Base-by-base conservation (phyloP, 2,113 vertebrate species). In the Chaetura pelagica region DNA sequence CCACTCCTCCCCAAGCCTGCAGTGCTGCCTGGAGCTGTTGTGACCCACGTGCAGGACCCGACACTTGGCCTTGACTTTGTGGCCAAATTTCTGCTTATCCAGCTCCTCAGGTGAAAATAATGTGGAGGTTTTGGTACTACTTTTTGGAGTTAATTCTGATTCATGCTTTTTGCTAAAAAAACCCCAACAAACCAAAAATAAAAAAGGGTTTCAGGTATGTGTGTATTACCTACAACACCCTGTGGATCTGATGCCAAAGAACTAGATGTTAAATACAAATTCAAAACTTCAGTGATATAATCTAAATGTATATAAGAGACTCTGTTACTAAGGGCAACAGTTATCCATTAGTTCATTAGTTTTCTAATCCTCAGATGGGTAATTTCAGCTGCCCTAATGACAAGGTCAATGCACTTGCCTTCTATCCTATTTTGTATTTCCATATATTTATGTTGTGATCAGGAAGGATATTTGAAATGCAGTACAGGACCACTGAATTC, bases 331-430 rank as follows among this genome's bases (percentile, higher is more conserved):
- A 64, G 7, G 23, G n/a, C 11, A 93, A 81, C 40, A 69, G 6
- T 7, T 67, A 35, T 46, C 12, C 21, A 26, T 42, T 61, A 68
- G 19, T 68, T 30, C 21, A 26, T 42, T 64, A 68, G 22, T 68
- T 30, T 64, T 80, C 40, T 61, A 44, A 64, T 20, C 13, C 9
- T 87, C 67, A 76, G 24, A 19, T 49, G 6, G 3, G 3, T 32
- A 29, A 89, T 58, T 89, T 93, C 21, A 66, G 20, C 75, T 67
- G 67, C 51, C 34, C 24, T 91, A 55, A 79, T 52, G 23, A 66
- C 42, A 82, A 89, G 34, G 23, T 51, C 32, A 64, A 9, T 58
- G 54, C 10, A 54, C 6, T 76, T 76, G 21, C 17, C n/a, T 85
- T 83, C 40, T 20, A 62, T 4, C 13, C 78, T 46, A 32, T 54